Conservation (phyloP, 2,888 invertebrate genomes). For the Acrocera orbiculus region DNA sequence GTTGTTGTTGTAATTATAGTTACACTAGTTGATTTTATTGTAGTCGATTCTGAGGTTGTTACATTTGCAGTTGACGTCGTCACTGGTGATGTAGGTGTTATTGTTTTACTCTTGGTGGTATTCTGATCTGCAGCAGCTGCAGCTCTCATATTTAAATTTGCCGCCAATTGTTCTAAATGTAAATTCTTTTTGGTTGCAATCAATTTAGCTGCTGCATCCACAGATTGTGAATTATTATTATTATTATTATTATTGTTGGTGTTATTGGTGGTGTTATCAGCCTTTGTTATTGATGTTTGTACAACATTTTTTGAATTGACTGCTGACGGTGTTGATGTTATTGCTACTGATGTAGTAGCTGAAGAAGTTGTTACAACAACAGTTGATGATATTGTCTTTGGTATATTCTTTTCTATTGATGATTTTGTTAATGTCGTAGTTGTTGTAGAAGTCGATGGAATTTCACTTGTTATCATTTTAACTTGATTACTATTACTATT, state of each 20-base stretch:
- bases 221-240: too few relatives aligned
- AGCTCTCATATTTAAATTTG: constrained; percentile 26
- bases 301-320: neutral
- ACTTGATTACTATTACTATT: neutral
- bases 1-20: neutral
- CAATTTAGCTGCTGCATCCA: constrained; percentile 12
- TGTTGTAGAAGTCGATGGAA: too few relatives aligned
- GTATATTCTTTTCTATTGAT: too few relatives aligned
- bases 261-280: too few relatives aligned
- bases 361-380: neutral
- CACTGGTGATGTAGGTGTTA: neutral
- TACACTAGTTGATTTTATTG: neutral
- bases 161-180: constrained; percentile 29
- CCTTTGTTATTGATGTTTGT: neutral
- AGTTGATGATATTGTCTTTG: too few relatives aligned
- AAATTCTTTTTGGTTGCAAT: constrained; percentile 21
- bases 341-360: constrained; percentile 1
- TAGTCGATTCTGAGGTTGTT: constrained; percentile 1
- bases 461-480: neutral
- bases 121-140: constrained; percentile 20
- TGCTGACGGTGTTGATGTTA: neutral
- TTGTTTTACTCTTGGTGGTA: constrained; percentile 3
- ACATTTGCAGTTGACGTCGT: neutral
- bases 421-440: neutral
- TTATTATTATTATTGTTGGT: too few relatives aligned